phyloP scores from a whole-genome alignment of 2,113 vertebrate species.

The Telmatochromis brichardi region DNA sequence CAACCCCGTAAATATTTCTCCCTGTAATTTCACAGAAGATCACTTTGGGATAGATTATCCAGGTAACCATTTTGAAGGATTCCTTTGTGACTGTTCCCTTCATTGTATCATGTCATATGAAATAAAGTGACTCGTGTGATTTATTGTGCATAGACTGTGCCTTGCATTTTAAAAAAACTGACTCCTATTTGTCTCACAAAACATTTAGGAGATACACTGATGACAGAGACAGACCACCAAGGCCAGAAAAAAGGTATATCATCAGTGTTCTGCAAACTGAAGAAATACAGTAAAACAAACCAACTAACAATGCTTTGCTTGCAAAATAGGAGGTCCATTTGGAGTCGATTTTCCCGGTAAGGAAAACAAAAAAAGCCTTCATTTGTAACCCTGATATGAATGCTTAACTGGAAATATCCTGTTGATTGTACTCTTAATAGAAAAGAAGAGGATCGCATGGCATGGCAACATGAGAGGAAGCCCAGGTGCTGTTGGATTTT shows the following conservation, averaged over 20 bases:
- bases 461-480: neutral
- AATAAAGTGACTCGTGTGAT: neutral
- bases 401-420: neutral
- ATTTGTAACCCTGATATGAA: neutral
- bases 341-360: conserved; percentile 5
- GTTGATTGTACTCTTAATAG: neutral
- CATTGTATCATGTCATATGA: neutral
- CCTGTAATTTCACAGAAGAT: conserved; percentile 4
- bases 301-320: neutral
- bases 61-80: neutral
- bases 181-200: neutral
- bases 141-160: neutral
- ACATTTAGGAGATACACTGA: neutral
- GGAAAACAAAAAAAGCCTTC: neutral
- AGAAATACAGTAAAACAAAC: neutral
- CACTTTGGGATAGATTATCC: conserved; percentile 29
- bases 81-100: neutral
- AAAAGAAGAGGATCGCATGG: neutral
- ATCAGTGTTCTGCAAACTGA: neutral
- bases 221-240: neutral
- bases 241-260: conserved; percentile 26
- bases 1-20: neutral
- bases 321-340: conserved; percentile 15
- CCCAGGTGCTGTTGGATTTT: neutral
- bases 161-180: neutral